These are phyloP conservation scores for Galaxias olidus DNA, from an alignment of 2,797 vertebrate species.

Conservation along the genomic window DNA sequence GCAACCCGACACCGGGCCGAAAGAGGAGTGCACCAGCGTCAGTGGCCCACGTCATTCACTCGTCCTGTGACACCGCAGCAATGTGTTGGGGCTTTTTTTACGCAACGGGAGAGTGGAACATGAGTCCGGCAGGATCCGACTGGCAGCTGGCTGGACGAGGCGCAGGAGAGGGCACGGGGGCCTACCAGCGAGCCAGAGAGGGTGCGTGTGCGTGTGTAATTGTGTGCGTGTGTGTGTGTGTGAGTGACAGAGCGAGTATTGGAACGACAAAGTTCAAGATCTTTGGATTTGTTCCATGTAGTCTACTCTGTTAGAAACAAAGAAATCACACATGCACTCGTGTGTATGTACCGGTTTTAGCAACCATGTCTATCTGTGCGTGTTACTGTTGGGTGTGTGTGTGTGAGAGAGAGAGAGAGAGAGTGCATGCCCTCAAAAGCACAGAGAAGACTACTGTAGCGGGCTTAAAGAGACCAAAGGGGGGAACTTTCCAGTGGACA, in stretches of 20 bases:
- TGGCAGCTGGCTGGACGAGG: slow-evolving; percentile 67
- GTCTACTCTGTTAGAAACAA: not conserved
- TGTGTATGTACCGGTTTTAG: slow-evolving; percentile 12
- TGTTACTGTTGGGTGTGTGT: slow-evolving; percentile 14
- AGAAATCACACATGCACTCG: slow-evolving; percentile 4
- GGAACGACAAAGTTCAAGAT: not conserved
- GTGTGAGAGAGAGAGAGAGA: slow-evolving; percentile 28
- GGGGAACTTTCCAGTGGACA: slow-evolving; percentile 31
- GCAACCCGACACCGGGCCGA: slow-evolving; percentile 69
- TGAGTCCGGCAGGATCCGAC: slow-evolving; percentile 70
- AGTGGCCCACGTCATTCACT: slow-evolving; percentile 74
- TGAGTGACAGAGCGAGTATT: slow-evolving; percentile 19
- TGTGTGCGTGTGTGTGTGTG: slow-evolving; percentile 36
- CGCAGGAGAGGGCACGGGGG: slow-evolving; percentile 50
- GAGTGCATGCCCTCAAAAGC: slow-evolving; percentile 9
- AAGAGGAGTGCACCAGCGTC: slow-evolving; percentile 70
- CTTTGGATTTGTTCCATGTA: not conserved
- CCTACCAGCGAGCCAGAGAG: not conserved
- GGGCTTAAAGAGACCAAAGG: slow-evolving; percentile 14
- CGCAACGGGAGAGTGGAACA: slow-evolving; percentile 76
- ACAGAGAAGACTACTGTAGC: not conserved
- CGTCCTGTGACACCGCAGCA: slow-evolving; percentile 81
- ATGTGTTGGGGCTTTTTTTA: slow-evolving; percentile 80
- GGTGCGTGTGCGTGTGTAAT: slow-evolving; percentile 27
- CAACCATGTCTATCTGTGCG: not conserved